Evolutionary conservation across 64 coral and sea anemone species (phyloP), one percentile per base, ranked within the genome.

Genomic region (Pocillopora verrucosa): DNA sequence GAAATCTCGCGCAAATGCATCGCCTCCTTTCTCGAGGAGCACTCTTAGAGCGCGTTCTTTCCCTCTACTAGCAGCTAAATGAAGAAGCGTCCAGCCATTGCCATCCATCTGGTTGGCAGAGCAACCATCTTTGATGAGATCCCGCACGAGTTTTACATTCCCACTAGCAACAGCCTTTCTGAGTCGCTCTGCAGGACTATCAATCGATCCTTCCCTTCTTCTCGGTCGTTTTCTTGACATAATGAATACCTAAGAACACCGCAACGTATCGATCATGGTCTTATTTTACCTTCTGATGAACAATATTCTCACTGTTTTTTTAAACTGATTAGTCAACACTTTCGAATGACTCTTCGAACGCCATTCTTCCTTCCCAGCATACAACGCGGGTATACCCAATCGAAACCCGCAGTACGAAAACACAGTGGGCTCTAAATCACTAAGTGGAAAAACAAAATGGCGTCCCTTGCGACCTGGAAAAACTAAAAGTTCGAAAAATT

Each of bases 31-130:
- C 77, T 97, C 95, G 59, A 96, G 64, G n/a, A 96, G 80, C 56
- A 96, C 94, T 77, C 94, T 92, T 76, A 96, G 58, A 22, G 83
- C 88, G 38, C 91, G 92, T 61, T 96, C 94, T 34, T 96, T 92
- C 22, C 94, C 94, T 67, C 91, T 96, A 80, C 94, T 92, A 19
- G 94, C 94, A 20, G 94, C 94, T 77, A 96, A 72, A 73, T 96
- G 94, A 72, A 96, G 65, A 63, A 96, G 65, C 16, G 95, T 97
- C 95, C 95, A 97, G 1, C 95, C 95, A 74, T 97, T 97, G 9
- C 35, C 73, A 56, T 97, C 95, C 84, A 92, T 97, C 68, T 97
- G 95, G 64, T 97, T 97, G 11, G 87, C 92, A 20, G 92, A 97
- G 58, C 89, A 88, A 11, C 95, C 95, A 63, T 94, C 88, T 20